phyloP scores from a whole-genome alignment of 2,888 invertebrate species.

The Hyalella azteca region DNA sequence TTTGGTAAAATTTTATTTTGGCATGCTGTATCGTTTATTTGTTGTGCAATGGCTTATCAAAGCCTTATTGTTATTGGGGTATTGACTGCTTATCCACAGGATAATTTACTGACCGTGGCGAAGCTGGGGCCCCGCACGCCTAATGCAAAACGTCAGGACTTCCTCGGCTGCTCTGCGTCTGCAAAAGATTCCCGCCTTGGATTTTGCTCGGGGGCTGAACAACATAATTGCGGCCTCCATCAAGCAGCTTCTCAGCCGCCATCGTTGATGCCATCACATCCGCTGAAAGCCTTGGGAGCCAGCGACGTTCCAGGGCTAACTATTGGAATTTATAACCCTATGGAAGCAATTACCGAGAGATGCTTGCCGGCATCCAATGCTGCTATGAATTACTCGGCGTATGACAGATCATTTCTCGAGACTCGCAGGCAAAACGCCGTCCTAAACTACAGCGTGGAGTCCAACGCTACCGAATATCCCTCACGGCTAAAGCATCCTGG shows the following conservation, averaged over 20 bases:
- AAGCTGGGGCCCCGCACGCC: not conserved
- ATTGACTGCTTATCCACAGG: not conserved
- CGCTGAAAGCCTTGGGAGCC: not conserved
- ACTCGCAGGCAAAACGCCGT: not conserved
- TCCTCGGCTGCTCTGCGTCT: not conserved
- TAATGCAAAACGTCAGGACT: not conserved
- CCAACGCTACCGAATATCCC: not conserved
- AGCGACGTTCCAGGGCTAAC: not conserved
- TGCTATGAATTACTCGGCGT: not conserved
- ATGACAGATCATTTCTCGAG: conserved; percentile 23
- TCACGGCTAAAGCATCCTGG: not conserved
- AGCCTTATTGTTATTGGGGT: too few relatives aligned
- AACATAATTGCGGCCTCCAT: conserved; percentile 17
- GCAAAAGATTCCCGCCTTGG: not conserved
- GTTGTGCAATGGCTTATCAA: too few relatives aligned
- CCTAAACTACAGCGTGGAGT: not conserved
- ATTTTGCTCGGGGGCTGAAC: not conserved
- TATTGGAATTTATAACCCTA: conserved; percentile 19
- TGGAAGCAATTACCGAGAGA: conserved; percentile 30
- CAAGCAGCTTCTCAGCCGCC: not conserved
- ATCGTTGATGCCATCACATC: not conserved
- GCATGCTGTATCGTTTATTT: too few relatives aligned
- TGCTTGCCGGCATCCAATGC: not conserved
- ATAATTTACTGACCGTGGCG: not conserved
- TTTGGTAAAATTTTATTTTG: too few relatives aligned